Percentiles rank a stretch among this genome's conserved stretches.
Conservation (phyloP, 2,113 vertebrate species). For the Crotalus horridus region DNA sequence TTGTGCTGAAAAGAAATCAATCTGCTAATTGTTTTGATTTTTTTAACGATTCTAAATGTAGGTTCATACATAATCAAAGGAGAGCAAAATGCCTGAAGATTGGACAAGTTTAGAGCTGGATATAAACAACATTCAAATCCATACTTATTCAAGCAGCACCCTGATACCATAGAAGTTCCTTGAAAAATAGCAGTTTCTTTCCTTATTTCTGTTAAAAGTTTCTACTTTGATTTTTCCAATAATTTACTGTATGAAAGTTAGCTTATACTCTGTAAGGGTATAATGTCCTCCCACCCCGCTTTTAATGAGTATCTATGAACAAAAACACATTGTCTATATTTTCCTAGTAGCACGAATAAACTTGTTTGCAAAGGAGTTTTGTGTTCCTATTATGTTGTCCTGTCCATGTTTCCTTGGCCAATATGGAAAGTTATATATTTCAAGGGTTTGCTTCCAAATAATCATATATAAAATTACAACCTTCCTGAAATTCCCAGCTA, state of each 20-base stretch:
- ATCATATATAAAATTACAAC: neutral
- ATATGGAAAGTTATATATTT: neutral
- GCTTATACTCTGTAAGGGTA: neutral
- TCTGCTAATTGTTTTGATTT: constrained; percentile 16
- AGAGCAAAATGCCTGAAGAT: neutral
- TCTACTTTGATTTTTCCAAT: neutral
- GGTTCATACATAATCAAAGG: neutral
- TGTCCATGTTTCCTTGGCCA: neutral
- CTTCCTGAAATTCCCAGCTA: neutral
- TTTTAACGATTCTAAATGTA: neutral
- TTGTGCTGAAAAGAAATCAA: constrained; percentile 25
- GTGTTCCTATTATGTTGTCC: neutral
- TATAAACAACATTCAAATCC: neutral
- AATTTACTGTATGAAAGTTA: neutral
- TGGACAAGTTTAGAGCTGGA: neutral
- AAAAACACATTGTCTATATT: neutral
- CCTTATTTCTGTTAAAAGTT: neutral
- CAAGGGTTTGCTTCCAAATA: neutral
- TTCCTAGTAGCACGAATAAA: neutral
- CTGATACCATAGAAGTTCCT: neutral
- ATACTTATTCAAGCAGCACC: neutral
- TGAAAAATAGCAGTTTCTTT: neutral
- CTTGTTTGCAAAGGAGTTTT: neutral
- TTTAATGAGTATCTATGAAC: neutral
- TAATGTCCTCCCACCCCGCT: neutral